Evolutionary conservation across 2,113 vertebrate species (phyloP), one percentile per base, ranked within the genome.

Genomic region (Ophiodon elongatus): DNA sequence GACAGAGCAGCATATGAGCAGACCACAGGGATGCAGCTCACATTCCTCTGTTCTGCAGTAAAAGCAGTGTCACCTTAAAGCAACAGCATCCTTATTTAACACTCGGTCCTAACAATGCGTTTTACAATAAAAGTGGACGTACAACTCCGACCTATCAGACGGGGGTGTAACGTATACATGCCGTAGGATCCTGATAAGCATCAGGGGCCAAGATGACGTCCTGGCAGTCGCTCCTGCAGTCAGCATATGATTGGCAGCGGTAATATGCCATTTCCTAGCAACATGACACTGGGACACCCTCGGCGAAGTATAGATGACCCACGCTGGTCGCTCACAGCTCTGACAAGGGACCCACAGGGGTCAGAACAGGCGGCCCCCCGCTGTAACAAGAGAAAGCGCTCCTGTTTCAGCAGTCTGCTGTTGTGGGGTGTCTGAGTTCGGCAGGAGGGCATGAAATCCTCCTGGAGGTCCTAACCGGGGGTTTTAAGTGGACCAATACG

Each of bases 251-350:
- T 81, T 92, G 92, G 78, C 90, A 90, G 85, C 71, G 37, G 84
- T 92, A 90, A 90, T 92, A 88, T 73, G 87, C 79, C 71, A 80
- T 89, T 88, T 93, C 90, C 91, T 88, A 64, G 92, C 88, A 91
- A 93, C 85, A 71, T 86, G 91, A 86, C 88, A 92, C 86, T 52
- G 47, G 64, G 84, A 86, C 90, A 88, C 88, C 77, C 89, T 76
- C 9, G 52, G 79, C n/a, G 57, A 79, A 80, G 86, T 90, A 80
- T 91, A 78, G 86, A 91, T 94, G 90, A 94, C 90, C 91, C 89
- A 67, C 37, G 23, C 86, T 72, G 89, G 88, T 91, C 90, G 83
- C 80, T 93, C 92, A 85, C 79, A 27, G 57, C 75, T 86, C 81
- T 93, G 92, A 88, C 93, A 89, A 76, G 86, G 35, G 87, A 85